These are phyloP conservation scores for Beroe ovata DNA, from an alignment of 37 sponge, comb jelly and placozoan genomes.

Conservation along the genomic window DNA sequence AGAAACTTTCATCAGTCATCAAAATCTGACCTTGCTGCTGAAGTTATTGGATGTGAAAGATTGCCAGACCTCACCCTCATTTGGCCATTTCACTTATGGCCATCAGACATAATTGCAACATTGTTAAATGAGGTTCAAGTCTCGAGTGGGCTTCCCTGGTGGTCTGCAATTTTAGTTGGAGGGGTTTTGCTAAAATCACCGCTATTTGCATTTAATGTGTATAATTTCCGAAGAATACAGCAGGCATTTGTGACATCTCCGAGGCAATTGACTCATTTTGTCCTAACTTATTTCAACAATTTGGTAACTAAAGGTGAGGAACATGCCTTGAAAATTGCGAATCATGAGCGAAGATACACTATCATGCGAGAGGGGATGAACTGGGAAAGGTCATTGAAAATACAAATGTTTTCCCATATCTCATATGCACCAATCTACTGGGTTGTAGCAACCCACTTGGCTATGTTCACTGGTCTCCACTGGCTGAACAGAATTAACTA, in stretches of 20 bases:
- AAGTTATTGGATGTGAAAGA: conserved; percentile 4
- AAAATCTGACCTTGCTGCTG: not conserved
- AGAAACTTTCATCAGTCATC: conserved; percentile 9
- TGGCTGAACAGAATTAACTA: conserved; percentile 58
- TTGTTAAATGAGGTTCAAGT: not conserved
- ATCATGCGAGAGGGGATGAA: conserved; percentile 18
- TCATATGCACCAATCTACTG: conserved; percentile 25
- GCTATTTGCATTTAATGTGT: conserved; percentile 24
- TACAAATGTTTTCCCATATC: not conserved
- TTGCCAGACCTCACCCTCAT: conserved; percentile 24
- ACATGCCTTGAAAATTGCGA: conserved; percentile 46
- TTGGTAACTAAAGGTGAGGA: conserved; percentile 37
- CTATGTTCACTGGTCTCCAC: conserved; percentile 3
- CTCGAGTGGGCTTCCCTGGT: conserved; percentile 12
- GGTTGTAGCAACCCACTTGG: not conserved
- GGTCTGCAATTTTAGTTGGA: not conserved
- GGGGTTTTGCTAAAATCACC: conserved; percentile 12
- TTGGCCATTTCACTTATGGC: conserved; percentile 61
- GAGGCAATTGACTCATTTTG: conserved; percentile 39
- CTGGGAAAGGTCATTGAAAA: not conserved
- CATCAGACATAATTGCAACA: conserved; percentile 36
- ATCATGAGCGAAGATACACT: conserved; percentile 50
- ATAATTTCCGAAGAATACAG: conserved; percentile 45
- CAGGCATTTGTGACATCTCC: conserved; percentile 5
- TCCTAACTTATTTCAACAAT: conserved; percentile 55